Conservation (phyloP, 2,888 invertebrate genomes). For the Neoascia interrupta region DNA sequence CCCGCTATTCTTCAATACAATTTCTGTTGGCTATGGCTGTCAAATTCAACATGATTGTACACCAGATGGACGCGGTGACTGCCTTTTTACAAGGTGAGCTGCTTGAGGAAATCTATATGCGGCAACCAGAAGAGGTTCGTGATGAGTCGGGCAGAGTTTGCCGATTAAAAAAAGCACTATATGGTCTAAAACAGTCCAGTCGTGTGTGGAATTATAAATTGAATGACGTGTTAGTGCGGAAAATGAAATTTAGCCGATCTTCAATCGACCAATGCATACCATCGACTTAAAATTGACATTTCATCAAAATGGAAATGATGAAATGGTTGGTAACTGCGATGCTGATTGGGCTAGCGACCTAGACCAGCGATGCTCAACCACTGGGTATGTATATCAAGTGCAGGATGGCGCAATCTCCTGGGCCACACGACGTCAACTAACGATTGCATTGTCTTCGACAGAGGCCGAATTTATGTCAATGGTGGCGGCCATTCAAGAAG, state of each 20-base stretch:
- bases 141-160: slow-evolving; percentile 3
- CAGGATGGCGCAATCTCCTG: slow-evolving; percentile 27
- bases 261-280: background rate
- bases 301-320: background rate
- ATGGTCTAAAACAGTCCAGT: slow-evolving; percentile 22
- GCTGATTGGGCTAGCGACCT: slow-evolving; percentile 18
- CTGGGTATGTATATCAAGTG: background rate
- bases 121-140: slow-evolving; percentile 10
- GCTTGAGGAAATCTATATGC: slow-evolving; percentile 13
- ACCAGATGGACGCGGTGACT: slow-evolving; percentile 29
- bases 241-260: slow-evolving; percentile 1
- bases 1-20: slow-evolving; percentile 12
- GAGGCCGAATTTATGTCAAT: slow-evolving; percentile 18
- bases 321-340: slow-evolving; percentile 1
- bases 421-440: slow-evolving; percentile 15
- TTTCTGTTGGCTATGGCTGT: slow-evolving; percentile 29
- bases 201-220: slow-evolving; percentile 24
- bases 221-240: background rate
- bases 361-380: slow-evolving; percentile 19
- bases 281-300: slow-evolving; percentile 11
- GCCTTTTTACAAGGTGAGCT: slow-evolving; percentile 27
- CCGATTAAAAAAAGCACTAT: background rate
- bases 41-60: slow-evolving; percentile 6
- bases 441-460: slow-evolving; percentile 17
- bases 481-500: slow-evolving; percentile 12